These are phyloP conservation scores for Cistogaster globosa DNA, from an alignment of 2,888 invertebrate species.

Conservation along the genomic window DNA sequence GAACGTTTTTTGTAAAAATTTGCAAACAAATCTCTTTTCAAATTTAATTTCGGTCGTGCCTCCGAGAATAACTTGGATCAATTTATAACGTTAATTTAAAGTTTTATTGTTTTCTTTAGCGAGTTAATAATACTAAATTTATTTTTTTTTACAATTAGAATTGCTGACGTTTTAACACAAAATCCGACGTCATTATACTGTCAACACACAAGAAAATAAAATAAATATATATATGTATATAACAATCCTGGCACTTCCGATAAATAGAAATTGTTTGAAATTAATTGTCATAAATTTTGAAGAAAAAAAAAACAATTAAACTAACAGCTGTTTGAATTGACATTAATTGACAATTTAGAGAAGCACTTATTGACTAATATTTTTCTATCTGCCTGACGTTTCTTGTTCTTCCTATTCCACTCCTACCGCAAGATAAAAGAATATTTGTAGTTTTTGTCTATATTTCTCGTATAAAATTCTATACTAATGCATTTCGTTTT, in stretches of 20 bases:
- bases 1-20: too few species aligned
- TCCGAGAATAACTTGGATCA: too few species aligned
- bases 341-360: constrained; percentile 80
- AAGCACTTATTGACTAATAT: constrained; percentile 77
- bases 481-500: constrained; percentile 20
- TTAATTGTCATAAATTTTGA: constrained; percentile 77
- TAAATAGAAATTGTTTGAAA: constrained; percentile 72
- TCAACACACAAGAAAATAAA: too few species aligned
- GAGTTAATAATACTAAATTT: too few species aligned
- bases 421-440: background rate
- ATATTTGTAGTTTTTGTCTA: constrained; percentile 14
- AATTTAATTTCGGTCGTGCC: too few species aligned
- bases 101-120: too few species aligned
- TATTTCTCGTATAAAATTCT: constrained; percentile 11
- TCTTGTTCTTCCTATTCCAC: constrained; percentile 23
- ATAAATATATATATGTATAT: too few species aligned
- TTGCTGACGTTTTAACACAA: too few species aligned
- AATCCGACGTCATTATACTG: too few species aligned
- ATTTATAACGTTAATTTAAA: too few species aligned
- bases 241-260: background rate
- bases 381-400: constrained; percentile 63
- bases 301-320: constrained; percentile 78
- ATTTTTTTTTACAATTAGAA: too few species aligned
- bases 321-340: constrained; percentile 79
- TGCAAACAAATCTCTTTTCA: too few species aligned